These are phyloP conservation scores for Glaucopsyche alexis DNA, from an alignment of 2,888 invertebrate species.

Conservation along the genomic window DNA sequence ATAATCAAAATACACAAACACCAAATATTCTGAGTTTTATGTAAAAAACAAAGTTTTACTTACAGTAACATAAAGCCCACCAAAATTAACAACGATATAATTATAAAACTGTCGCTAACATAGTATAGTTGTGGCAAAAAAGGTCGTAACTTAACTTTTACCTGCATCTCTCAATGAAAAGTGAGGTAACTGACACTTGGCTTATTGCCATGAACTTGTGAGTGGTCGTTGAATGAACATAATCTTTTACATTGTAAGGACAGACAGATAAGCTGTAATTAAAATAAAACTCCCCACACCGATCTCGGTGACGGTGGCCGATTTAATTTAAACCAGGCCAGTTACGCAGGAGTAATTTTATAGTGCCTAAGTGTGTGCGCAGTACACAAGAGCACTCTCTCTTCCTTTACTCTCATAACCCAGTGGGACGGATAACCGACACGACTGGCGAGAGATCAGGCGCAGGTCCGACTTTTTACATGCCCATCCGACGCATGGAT, in stretches of 20 bases:
- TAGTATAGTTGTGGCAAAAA: background rate
- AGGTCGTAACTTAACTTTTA: background rate
- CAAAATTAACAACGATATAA: background rate
- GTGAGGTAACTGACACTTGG: conserved; percentile 16
- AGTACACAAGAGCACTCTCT: too few relatives aligned
- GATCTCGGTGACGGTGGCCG: too few relatives aligned
- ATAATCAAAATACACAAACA: background rate
- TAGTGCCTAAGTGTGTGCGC: too few relatives aligned
- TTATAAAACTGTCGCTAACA: background rate
- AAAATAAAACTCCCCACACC: too few relatives aligned
- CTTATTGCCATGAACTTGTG: conserved; percentile 19
- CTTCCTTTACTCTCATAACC: too few relatives aligned
- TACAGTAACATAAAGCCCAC: background rate
- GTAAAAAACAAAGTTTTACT: background rate
- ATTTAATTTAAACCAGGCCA: too few relatives aligned
- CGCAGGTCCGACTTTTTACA: too few relatives aligned
- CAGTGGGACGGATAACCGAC: too few relatives aligned
- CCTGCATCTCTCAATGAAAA: conserved; percentile 5
- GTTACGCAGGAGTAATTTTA: too few relatives aligned
- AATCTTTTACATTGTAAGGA: conserved; percentile 13
- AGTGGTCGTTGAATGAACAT: background rate
- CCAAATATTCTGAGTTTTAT: too few relatives aligned
- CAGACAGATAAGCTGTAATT: background rate
- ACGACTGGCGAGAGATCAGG: too few relatives aligned
- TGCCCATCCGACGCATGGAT: too few relatives aligned